Evolutionary conservation across 92 coral and sea anemone species (phyloP), one percentile per base, ranked within the genome.

Genomic region (Micromussa lordhowensis): DNA sequence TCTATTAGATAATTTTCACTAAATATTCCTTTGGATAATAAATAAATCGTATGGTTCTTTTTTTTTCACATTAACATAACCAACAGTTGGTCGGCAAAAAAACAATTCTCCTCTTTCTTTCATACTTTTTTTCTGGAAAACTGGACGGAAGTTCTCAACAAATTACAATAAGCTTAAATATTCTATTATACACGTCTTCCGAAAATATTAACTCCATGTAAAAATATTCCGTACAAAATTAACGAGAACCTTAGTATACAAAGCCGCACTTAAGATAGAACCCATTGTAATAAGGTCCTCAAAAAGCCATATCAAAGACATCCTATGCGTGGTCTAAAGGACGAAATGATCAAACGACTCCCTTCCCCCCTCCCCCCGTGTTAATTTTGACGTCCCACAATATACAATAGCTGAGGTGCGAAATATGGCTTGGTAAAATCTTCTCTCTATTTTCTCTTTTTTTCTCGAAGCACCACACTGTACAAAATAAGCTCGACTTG

Each of bases 161-260:
- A 86, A 86, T 86, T 86, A 71, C 90, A 81, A 71, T 87, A 88
- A 75, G 88, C 82, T 92, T 95, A 94, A 94, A 95, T 94, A 94
- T 90, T 68, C 85, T 90, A 85, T 94, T 29, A 75, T 92, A 89
- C 94, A 92, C 77, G 68, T 91, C 82, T 93, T 90, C 95, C 87
- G 93, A 95, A 95, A 95, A 95, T 95, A 95, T 95, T 88, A 93
- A 91, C 90, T 92, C 82, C 68, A 34, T 94, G 93, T 89, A 94
- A 95, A 95, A 95, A 95, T 95, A 95, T 80, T 94, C 74, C 95
- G 93, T 95, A 94, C 96, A 95, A 95, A 95, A 95, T 83, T 64
- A 72, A 80, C 86, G 71, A 87, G 44, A 87, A 80, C 70, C 32
- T 80, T 76, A 44, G 61, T 76, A 68, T 86, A 78, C 75, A 86